These are phyloP conservation scores for Melanophora roralis DNA, from an alignment of 2,888 invertebrate species.

Conservation along the genomic window DNA sequence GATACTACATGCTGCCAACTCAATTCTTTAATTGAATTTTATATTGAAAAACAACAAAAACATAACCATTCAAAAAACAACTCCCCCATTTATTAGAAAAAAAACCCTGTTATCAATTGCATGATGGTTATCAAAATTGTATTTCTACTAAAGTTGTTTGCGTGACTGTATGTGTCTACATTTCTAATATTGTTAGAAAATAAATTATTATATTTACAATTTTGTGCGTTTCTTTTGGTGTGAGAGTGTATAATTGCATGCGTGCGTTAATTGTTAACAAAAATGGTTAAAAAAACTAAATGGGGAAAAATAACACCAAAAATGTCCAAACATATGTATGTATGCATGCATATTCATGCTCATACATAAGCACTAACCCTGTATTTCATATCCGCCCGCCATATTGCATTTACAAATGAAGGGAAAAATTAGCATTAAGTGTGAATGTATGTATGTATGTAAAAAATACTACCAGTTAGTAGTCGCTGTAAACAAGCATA, in stretches of 20 bases:
- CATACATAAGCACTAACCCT: neutral
- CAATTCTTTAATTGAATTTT: no score
- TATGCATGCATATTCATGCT: neutral
- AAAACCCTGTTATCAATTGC: no score
- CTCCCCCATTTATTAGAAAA: neutral
- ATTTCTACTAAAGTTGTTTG: no score
- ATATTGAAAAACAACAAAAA: neutral
- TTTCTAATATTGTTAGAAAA: constrained; percentile 59
- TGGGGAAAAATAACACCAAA: constrained; percentile 44
- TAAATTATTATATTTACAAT: constrained; percentile 61
- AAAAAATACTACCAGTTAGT: constrained; percentile 3
- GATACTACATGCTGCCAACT: no score
- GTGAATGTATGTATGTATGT: neutral
- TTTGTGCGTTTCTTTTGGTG: neutral
- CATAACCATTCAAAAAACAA: constrained; percentile 30
- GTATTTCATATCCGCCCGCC: constrained; percentile 20
- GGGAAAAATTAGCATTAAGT: no score
- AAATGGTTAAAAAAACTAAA: constrained; percentile 42
- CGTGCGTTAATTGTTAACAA: constrained; percentile 50
- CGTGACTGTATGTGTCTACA: neutral
- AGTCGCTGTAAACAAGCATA: constrained; percentile 39
- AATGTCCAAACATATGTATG: neutral
- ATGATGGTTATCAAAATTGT: no score
- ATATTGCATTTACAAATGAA: neutral
- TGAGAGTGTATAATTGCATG: constrained; percentile 24